Evolutionary conservation across 2,113 vertebrate genomes (phyloP).

Genomic region (Rostratula benghalensis): DNA sequence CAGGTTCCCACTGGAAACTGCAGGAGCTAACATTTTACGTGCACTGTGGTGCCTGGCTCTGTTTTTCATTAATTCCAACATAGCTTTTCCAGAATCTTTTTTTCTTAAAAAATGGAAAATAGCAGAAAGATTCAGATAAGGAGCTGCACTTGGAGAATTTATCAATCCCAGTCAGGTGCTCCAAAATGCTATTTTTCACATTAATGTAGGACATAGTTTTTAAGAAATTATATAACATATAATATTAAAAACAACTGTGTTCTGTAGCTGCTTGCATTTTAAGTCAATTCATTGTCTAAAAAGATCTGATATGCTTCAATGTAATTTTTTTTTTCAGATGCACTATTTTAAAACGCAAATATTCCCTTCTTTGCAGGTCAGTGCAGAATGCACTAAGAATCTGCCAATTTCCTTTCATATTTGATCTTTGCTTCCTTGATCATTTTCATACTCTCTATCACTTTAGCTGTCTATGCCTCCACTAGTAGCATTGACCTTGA

Average conservation of each 20-base stretch:
- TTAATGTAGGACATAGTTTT: neutral
- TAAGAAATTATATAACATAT: neutral
- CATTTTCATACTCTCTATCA: neutral
- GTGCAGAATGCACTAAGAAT: neutral
- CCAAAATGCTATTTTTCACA: neutral
- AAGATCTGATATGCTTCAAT: neutral
- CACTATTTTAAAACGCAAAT: neutral
- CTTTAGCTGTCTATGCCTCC: neutral
- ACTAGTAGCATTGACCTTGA: constrained; percentile 43
- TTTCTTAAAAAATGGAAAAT: neutral
- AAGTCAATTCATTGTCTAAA: neutral
- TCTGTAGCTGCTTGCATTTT: neutral
- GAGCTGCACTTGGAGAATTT: neutral
- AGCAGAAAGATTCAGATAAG: neutral
- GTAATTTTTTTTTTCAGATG: neutral
- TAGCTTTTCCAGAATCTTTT: neutral
- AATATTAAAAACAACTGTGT: neutral
- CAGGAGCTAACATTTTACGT: neutral
- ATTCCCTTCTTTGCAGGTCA: neutral
- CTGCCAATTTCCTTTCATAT: constrained; percentile 14
- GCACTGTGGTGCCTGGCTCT: neutral
- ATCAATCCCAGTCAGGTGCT: neutral
- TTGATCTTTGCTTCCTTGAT: constrained; percentile 50
- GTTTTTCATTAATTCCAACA: neutral
- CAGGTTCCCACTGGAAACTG: rapidly evolving